A percentile compares a stretch with the other conserved stretches of the same genome.
These are phyloP conservation scores for Cetonia aurata DNA, from an alignment of 2,888 invertebrate genomes.

Conservation along the genomic window DNA sequence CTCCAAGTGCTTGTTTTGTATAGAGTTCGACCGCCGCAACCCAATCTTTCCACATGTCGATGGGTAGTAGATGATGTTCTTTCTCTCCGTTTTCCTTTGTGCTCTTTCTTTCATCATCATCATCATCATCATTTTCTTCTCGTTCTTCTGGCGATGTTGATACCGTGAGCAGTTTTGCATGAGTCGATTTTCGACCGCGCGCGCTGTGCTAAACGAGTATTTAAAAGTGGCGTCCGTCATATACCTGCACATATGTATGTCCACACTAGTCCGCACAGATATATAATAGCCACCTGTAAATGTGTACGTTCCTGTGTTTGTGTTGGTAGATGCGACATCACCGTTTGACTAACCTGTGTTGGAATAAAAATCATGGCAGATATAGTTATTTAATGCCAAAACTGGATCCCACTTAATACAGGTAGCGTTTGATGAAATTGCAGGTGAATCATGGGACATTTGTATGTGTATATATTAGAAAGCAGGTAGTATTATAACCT, in stretches of 20 bases:
- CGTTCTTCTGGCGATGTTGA: conserved; percentile 1
- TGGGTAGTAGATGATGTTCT: conserved; percentile 26
- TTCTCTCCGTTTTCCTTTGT: conserved; percentile 26
- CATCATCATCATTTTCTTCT: conserved; percentile 7
- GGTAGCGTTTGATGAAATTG: background rate
- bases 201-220: conserved; percentile 31
- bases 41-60: conserved; percentile 39
- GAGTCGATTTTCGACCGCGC: conserved; percentile 52
- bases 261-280: background rate
- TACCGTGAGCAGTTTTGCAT: conserved; percentile 54
- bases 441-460: background rate
- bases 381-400: conserved; percentile 10
- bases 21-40: conserved; percentile 46
- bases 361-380: conserved; percentile 31
- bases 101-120: conserved; percentile 10
- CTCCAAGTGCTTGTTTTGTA: conserved; percentile 61
- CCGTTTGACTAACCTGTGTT: conserved; percentile 50
- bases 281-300: background rate
- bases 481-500: too few species aligned
- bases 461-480: too few species aligned
- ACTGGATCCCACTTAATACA: conserved; percentile 7
- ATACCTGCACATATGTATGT: conserved; percentile 4
- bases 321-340: conserved; percentile 25
- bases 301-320: background rate
- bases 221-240: background rate